phyloP scores from a whole-genome alignment of 2,797 vertebrate genomes.

The Onychomys arenicola region DNA sequence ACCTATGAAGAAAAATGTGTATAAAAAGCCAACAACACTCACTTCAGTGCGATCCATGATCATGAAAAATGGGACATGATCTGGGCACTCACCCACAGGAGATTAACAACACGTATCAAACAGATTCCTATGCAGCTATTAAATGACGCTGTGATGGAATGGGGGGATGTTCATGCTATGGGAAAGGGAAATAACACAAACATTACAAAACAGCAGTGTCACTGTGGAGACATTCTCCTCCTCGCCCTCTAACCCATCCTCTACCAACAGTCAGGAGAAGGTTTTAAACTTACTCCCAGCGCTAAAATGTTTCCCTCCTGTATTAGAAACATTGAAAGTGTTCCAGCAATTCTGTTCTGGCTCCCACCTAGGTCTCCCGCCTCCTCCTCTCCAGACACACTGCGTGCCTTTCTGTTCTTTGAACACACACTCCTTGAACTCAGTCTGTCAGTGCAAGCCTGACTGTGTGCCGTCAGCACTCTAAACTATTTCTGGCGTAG shows the following conservation, averaged over 20 bases:
- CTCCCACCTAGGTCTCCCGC: background rate
- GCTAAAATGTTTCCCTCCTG: background rate
- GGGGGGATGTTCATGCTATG: background rate
- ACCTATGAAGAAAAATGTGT: background rate
- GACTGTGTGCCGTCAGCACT: background rate
- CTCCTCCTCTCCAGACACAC: background rate
- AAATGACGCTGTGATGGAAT: background rate
- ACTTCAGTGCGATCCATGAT: background rate
- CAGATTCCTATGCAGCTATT: background rate
- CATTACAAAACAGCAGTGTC: background rate
- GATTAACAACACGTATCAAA: background rate
- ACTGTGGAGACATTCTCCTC: background rate
- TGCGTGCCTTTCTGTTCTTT: background rate
- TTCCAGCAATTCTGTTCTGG: background rate
- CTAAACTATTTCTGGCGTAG: background rate
- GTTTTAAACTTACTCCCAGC: background rate
- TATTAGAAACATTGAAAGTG: background rate
- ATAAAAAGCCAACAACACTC: background rate
- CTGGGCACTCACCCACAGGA: background rate
- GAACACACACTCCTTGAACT: background rate
- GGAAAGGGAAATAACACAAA: background rate
- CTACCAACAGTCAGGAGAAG: background rate
- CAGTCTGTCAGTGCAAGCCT: background rate
- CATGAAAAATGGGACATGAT: background rate
- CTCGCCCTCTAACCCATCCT: background rate